Conservation (phyloP, 2,888 invertebrate species). For the Mythimna vitellina region DNA sequence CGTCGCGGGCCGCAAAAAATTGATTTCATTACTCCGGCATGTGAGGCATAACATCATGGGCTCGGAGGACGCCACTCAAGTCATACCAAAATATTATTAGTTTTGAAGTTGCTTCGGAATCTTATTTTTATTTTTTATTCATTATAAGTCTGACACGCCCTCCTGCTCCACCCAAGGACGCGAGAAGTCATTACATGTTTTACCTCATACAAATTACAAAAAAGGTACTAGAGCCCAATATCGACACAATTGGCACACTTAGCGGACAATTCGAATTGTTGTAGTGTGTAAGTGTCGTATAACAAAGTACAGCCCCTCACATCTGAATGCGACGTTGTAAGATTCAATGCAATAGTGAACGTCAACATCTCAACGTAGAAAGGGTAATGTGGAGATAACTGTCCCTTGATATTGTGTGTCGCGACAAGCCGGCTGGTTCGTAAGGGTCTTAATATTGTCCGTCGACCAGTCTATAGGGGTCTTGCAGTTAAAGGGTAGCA, state of each 20-base stretch:
- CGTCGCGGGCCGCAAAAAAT: slow-evolving; percentile 28
- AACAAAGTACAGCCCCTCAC: not conserved
- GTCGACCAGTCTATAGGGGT: slow-evolving; percentile 15
- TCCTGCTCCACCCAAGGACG: no score
- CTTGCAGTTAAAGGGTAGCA: slow-evolving; percentile 35
- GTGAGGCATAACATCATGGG: slow-evolving; percentile 35
- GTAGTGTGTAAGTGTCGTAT: not conserved
- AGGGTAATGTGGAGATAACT: slow-evolving; percentile 32
- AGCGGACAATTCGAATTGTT: not conserved
- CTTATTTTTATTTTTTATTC: not conserved
- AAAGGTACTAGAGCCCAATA: not conserved
- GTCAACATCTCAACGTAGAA: not conserved
- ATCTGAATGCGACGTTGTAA: slow-evolving; percentile 19
- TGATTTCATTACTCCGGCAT: slow-evolving; percentile 47
- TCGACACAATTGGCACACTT: not conserved
- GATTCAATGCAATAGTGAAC: slow-evolving; percentile 2
- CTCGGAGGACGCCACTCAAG: slow-evolving; percentile 1
- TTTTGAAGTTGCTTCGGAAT: slow-evolving; percentile 10
- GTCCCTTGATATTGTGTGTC: slow-evolving; percentile 6
- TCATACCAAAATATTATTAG: not conserved
- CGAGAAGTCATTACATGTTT: no score
- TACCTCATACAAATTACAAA: no score
- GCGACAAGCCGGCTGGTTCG: slow-evolving; percentile 31
- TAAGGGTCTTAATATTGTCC: slow-evolving; percentile 22
- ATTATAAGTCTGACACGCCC: no score